phyloP scores from a whole-genome alignment of 2,113 vertebrate genomes.

The Odobenus rosmarus region DNA sequence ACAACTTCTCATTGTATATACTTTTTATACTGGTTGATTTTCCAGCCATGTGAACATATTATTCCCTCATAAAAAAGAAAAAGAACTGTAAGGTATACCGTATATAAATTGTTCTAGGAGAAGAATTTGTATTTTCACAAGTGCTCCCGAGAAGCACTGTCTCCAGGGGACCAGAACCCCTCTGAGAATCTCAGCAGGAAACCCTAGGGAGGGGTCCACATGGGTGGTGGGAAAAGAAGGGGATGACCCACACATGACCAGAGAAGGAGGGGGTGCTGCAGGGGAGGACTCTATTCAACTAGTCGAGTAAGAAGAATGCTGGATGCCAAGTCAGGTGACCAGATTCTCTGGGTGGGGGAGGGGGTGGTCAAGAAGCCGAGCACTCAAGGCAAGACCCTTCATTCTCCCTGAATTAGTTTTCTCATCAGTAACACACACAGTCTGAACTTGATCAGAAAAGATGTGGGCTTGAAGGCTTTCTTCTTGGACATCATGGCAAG shows the following conservation, averaged over 20 bases:
- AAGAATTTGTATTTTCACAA: background rate
- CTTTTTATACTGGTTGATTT: background rate
- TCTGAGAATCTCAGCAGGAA: constrained; percentile 8
- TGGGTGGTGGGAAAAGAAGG: background rate
- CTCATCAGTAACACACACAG: background rate
- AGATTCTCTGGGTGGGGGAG: background rate
- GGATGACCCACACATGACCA: constrained; percentile 10
- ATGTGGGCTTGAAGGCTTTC: background rate
- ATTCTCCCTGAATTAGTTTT: background rate
- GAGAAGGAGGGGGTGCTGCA: background rate
- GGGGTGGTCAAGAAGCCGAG: background rate
- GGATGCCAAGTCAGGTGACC: background rate
- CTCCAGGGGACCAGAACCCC: background rate
- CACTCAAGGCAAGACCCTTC: background rate
- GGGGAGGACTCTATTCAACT: background rate
- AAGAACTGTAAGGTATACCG: background rate
- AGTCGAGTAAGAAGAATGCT: background rate
- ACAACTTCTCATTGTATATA: background rate
- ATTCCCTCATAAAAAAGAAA: background rate
- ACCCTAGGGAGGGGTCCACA: background rate
- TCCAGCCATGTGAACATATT: background rate
- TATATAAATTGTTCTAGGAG: background rate
- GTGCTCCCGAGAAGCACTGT: background rate
- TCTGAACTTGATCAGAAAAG: background rate
- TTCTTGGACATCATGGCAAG: background rate